Evolutionary conservation across 1,140 invertebrate species (phyloP).

Genomic region (Arion vulgaris): DNA sequence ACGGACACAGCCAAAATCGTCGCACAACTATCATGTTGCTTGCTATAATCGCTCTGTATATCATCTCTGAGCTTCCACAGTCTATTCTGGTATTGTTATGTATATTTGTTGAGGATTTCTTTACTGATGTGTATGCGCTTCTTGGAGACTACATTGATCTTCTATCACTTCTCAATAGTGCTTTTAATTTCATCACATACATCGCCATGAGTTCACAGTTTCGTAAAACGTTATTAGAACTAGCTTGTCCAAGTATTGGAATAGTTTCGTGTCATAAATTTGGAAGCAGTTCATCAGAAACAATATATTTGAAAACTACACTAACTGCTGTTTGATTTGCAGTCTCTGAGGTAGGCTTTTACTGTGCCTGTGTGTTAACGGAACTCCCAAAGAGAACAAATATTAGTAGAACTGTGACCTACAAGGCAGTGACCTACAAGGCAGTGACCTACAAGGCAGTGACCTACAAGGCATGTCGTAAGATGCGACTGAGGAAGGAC

Average conservation of each 20-base stretch:
- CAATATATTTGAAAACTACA: conserved; percentile 20
- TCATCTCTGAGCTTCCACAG: conserved; percentile 88
- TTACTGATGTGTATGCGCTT: conserved; percentile 69
- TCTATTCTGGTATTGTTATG: conserved; percentile 70
- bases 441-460: too few species aligned
- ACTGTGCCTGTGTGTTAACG: too few species aligned
- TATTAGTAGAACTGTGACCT: too few species aligned
- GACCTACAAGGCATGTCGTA: too few species aligned
- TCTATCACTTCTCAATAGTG: conserved; percentile 89
- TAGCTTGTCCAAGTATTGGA: conserved; percentile 44
- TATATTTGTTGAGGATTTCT: conserved; percentile 61
- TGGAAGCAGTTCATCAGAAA: neutral
- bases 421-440: too few species aligned
- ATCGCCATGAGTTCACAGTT: conserved; percentile 95
- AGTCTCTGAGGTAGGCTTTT: too few species aligned
- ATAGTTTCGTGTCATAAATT: conserved; percentile 1
- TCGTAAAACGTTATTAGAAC: conserved; percentile 80
- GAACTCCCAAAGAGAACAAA: too few species aligned
- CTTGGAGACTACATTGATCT: conserved; percentile 93
- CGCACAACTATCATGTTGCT: conserved; percentile 77
- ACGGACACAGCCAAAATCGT: conserved; percentile 73
- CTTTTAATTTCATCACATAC: conserved; percentile 93
- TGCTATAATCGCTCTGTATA: conserved; percentile 79
- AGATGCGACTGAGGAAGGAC: too few species aligned
- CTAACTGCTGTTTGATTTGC: conserved; percentile 12